Evolutionary conservation across 1,140 invertebrate species (phyloP).

Genomic region (Nylanderia fulva): DNA sequence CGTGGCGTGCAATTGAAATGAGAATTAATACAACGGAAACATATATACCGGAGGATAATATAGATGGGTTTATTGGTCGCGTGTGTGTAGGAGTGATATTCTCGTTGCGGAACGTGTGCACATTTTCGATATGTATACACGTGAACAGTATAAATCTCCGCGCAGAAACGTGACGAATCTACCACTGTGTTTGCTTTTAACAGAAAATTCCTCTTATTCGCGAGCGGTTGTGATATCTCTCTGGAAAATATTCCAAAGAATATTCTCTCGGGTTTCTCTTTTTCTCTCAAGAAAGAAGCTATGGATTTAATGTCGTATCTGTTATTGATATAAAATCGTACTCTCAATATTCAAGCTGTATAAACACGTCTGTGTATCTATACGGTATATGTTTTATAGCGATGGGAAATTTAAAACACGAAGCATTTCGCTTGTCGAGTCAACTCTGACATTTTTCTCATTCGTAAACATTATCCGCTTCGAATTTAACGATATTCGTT

Average conservation of each 20-base stretch:
- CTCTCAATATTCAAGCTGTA: not conserved
- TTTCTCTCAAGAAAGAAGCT: not conserved
- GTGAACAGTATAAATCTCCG: conserved; percentile 34
- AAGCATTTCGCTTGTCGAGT: not conserved
- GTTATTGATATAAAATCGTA: conserved; percentile 11
- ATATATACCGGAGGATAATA: conserved; percentile 11
- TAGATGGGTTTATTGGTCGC: conserved; percentile 12
- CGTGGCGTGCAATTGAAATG: conserved; percentile 15
- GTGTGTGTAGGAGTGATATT: conserved; percentile 31
- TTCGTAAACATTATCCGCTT: not conserved
- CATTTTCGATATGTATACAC: conserved; percentile 39
- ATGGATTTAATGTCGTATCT: too few species aligned
- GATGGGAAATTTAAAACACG: not conserved
- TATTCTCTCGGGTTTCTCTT: not conserved
- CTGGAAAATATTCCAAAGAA: conserved; percentile 4
- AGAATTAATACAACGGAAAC: not conserved
- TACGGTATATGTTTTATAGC: not conserved
- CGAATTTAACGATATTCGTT: not conserved
- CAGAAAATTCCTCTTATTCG: conserved; percentile 1
- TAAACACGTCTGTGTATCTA: not conserved
- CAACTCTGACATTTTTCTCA: conserved; percentile 18
- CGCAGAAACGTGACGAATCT: conserved; percentile 27
- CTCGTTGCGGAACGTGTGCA: conserved; percentile 29
- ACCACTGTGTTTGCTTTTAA: conserved; percentile 40
- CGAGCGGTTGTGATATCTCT: conserved; percentile 3